Percentiles rank a stretch among this genome's conserved stretches.
phyloP scores from a whole-genome alignment of 2,888 invertebrate genomes.

The Monoplex corrugatus region DNA sequence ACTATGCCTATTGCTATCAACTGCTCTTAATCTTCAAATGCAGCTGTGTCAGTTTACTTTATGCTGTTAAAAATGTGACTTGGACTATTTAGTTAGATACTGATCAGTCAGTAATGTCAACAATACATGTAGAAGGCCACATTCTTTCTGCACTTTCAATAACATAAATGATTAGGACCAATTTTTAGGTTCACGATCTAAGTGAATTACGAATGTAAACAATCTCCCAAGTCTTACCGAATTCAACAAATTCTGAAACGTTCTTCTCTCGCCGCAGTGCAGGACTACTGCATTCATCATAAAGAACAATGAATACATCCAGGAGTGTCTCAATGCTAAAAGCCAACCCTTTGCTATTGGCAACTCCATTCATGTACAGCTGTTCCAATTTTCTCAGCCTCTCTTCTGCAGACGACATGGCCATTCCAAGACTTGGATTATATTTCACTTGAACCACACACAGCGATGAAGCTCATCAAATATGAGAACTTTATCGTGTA shows the following conservation, averaged over 20 bases:
- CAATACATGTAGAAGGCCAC: no score
- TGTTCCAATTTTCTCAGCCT: conserved; percentile 92
- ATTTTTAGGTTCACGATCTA: no score
- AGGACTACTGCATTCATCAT: conserved; percentile 98
- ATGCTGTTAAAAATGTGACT: no score
- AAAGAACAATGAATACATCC: conserved; percentile 94
- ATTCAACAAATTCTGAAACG: conserved; percentile 94
- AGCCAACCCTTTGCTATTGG: conserved; percentile 83
- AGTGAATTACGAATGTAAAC: no score
- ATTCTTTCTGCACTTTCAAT: no score
- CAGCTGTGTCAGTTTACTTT: no score
- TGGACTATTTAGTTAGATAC: no score
- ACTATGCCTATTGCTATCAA: no score
- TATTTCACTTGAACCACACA: background rate
- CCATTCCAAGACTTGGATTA: conserved; percentile 39
- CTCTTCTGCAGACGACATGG: conserved; percentile 84
- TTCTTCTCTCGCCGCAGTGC: conserved; percentile 97
- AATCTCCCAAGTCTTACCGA: conserved; percentile 79
- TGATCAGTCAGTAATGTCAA: no score
- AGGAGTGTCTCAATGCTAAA: conserved; percentile 93
- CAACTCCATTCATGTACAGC: conserved; percentile 90
- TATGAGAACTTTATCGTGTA: background rate
- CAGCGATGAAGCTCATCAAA: background rate
- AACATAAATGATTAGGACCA: no score
- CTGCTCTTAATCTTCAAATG: no score